A percentile compares a stretch with the other conserved stretches of the same genome.
Evolutionary conservation across 1,140 invertebrate genomes (phyloP).

Genomic region (Chrysomallon squamiferum): DNA sequence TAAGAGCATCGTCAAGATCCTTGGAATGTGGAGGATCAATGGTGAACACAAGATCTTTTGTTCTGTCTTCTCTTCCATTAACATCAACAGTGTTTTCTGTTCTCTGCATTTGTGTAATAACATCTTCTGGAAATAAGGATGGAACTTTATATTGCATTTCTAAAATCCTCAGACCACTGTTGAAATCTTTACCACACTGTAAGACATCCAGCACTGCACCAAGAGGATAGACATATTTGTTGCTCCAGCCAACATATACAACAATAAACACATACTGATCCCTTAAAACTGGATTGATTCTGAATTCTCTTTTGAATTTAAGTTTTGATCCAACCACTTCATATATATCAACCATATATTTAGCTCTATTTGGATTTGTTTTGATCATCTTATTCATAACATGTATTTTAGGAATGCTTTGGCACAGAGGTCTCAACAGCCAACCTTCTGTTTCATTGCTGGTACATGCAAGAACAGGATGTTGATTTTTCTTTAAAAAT

Average conservation of each 20-base stretch:
- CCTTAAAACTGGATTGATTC: slow-evolving; percentile 15
- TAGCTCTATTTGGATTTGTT: neutral
- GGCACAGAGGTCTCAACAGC: slow-evolving; percentile 51
- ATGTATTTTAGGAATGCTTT: slow-evolving; percentile 52
- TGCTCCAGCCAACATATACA: slow-evolving; percentile 27
- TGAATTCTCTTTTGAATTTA: slow-evolving; percentile 3
- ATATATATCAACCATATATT: slow-evolving; percentile 20
- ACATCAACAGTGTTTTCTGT: neutral
- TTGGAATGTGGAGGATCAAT: slow-evolving; percentile 98
- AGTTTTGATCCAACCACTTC: slow-evolving; percentile 12
- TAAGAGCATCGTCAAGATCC: slow-evolving; percentile 97
- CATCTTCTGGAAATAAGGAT: slow-evolving; percentile 6
- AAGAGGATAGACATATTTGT: slow-evolving; percentile 24
- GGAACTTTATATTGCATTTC: slow-evolving; percentile 26
- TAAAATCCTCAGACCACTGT: slow-evolving; percentile 26
- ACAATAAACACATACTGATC: slow-evolving; percentile 33
- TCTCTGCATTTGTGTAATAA: too few relatives aligned
- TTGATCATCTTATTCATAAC: slow-evolving; percentile 19
- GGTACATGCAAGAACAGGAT: slow-evolving; percentile 47
- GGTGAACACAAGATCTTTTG: slow-evolving; percentile 73
- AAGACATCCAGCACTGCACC: slow-evolving; percentile 30
- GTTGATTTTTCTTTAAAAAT: slow-evolving; percentile 13
- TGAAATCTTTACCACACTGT: slow-evolving; percentile 15
- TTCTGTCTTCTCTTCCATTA: slow-evolving; percentile 73
- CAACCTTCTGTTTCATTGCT: slow-evolving; percentile 36